Conservation (phyloP, 2,888 invertebrate species). For the Lacanobia oleracea region DNA sequence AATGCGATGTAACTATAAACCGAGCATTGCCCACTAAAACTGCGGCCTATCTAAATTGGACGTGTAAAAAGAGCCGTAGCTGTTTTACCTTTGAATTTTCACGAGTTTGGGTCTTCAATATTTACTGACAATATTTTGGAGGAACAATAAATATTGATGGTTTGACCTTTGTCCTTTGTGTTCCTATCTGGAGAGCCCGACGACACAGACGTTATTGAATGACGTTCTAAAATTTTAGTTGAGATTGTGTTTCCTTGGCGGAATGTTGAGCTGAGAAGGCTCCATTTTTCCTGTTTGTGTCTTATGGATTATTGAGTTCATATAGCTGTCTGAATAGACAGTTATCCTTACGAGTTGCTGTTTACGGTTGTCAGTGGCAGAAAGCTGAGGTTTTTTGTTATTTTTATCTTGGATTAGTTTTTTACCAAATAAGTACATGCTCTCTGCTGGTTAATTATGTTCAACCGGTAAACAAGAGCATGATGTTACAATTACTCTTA, state of each 20-base stretch:
- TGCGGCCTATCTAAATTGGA: conserved; percentile 40
- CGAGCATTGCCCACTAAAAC: conserved; percentile 19
- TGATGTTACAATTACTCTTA: too few species aligned
- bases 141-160: conserved; percentile 61
- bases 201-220: conserved; percentile 33
- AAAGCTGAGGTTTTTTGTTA: too few species aligned
- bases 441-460: too few species aligned
- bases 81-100: conserved; percentile 42
- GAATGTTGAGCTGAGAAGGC: not conserved
- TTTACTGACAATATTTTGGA: conserved; percentile 54
- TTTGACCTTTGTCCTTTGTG: conserved; percentile 40
- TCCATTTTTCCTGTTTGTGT: not conserved
- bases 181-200: conserved; percentile 35
- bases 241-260: conserved; percentile 2
- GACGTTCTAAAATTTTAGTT: conserved; percentile 48
- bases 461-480: too few species aligned
- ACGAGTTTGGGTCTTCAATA: conserved; percentile 42
- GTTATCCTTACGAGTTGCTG: too few species aligned
- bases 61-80: conserved; percentile 26
- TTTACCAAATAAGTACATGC: too few species aligned
- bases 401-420: not conserved
- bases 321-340: not conserved
- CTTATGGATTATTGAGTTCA: conserved; percentile 3
- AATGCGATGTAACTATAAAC: conserved; percentile 54
- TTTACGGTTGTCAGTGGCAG: not conserved